A percentile compares a stretch with the other conserved stretches of the same genome.
Evolutionary conservation across 1,140 invertebrate genomes (phyloP).

Genomic region (Eriocheir sinensis): DNA sequence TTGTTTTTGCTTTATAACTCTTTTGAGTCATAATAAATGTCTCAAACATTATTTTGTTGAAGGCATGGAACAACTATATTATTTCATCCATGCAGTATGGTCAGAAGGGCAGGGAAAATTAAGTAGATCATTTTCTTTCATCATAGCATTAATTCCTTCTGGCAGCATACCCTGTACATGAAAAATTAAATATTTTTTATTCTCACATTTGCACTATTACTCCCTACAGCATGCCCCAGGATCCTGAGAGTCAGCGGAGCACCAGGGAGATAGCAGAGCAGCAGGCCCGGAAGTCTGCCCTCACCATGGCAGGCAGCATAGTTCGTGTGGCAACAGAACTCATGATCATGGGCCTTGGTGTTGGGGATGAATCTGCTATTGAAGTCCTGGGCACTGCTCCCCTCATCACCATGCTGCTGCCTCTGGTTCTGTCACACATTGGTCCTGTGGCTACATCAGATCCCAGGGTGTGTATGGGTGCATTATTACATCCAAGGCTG

Average conservation of each 20-base stretch:
- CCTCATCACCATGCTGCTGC: conserved; percentile 89
- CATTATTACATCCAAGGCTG: not conserved
- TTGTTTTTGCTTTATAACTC: too few species aligned
- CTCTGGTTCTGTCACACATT: conserved; percentile 90
- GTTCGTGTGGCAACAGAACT: conserved; percentile 88
- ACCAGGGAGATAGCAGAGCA: conserved; percentile 87
- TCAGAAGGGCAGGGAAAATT: too few species aligned
- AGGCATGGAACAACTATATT: too few species aligned
- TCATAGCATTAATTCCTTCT: too few species aligned
- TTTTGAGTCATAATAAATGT: too few species aligned
- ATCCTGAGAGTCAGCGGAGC: conserved; percentile 86
- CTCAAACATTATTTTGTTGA: too few species aligned
- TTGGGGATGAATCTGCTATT: conserved; percentile 84
- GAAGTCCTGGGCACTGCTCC: conserved; percentile 84
- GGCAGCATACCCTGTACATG: too few species aligned
- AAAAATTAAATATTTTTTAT: too few species aligned
- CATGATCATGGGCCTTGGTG: conserved; percentile 86
- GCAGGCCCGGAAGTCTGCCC: conserved; percentile 88
- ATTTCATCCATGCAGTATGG: too few species aligned
- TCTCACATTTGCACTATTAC: too few species aligned
- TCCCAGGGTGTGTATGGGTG: conserved; percentile 86
- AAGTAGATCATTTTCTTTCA: too few species aligned
- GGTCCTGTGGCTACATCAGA: conserved; percentile 91
- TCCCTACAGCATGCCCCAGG: conserved; percentile 85
- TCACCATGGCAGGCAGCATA: conserved; percentile 88